These are phyloP conservation scores for Ophonus ardosiacus DNA, from an alignment of 2,888 invertebrate genomes.

Conservation along the genomic window DNA sequence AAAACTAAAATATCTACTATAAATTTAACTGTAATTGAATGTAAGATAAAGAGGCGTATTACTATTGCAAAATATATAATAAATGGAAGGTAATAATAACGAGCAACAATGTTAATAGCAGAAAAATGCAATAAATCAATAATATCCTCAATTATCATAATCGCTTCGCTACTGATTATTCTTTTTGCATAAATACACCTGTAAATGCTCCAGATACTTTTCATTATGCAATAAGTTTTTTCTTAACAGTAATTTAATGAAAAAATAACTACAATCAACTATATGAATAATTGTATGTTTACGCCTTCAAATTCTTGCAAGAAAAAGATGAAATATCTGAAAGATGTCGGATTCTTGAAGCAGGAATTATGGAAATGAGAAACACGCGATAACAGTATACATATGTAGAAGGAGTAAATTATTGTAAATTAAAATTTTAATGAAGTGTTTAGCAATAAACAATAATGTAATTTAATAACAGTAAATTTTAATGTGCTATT, in stretches of 20 bases:
- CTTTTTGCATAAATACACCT: slow-evolving; percentile 33
- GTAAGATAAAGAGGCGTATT: too few relatives aligned
- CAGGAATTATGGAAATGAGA: slow-evolving; percentile 2
- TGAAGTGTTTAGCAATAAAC: neutral
- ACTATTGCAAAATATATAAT: neutral
- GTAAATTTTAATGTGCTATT: slow-evolving; percentile 5
- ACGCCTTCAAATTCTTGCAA: slow-evolving; percentile 43
- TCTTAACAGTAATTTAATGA: slow-evolving; percentile 34
- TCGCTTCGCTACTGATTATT: neutral
- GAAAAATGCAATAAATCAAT: slow-evolving; percentile 14
- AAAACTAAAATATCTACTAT: too few relatives aligned
- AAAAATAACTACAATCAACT: slow-evolving; percentile 26
- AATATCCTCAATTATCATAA: slow-evolving; percentile 35
- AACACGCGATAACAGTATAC: slow-evolving; percentile 13
- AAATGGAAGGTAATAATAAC: neutral
- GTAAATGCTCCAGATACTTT: slow-evolving; percentile 5
- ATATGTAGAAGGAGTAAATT: slow-evolving; percentile 12
- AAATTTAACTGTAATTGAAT: too few relatives aligned
- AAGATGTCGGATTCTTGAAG: slow-evolving; percentile 8
- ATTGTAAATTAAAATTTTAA: neutral
- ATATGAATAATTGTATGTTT: slow-evolving; percentile 12
- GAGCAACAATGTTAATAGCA: neutral
- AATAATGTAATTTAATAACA: slow-evolving; percentile 23
- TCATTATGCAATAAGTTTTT: slow-evolving; percentile 18
- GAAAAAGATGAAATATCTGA: neutral